A percentile compares a stretch with the other conserved stretches of the same genome.
Evolutionary conservation across 2,797 vertebrate species (phyloP).

Genomic region (Malurus splendens): DNA sequence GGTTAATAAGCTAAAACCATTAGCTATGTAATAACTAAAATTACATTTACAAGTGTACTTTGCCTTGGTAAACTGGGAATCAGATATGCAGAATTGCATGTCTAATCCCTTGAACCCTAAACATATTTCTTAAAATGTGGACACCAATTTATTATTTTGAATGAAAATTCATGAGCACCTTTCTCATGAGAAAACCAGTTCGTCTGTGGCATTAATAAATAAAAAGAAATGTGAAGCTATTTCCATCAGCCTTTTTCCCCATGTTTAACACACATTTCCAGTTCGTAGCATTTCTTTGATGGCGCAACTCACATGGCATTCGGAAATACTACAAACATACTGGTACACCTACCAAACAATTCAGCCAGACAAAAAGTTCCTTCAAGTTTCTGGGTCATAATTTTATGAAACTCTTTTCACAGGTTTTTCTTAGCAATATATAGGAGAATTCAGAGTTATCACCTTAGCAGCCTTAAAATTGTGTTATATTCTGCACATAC

Average conservation of each 20-base stretch:
- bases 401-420: neutral
- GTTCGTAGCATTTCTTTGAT: constrained; percentile 31
- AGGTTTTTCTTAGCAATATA: neutral
- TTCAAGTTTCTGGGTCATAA: neutral
- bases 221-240: constrained; percentile 66
- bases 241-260: constrained; percentile 46
- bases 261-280: constrained; percentile 25
- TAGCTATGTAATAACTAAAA: constrained; percentile 11
- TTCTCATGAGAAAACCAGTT: constrained; percentile 69
- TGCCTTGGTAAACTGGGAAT: constrained; percentile 54
- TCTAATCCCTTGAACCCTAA: constrained; percentile 72
- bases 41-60: constrained; percentile 58
- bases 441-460: neutral
- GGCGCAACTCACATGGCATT: constrained; percentile 9
- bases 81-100: constrained; percentile 59
- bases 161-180: constrained; percentile 74
- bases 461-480: neutral
- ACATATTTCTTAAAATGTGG: constrained; percentile 72
- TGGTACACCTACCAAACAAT: neutral
- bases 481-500: neutral
- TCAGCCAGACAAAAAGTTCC: neutral
- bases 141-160: constrained; percentile 74
- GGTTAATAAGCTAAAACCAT: constrained; percentile 30
- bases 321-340: constrained; percentile 1
- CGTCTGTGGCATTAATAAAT: constrained; percentile 70